Conservation (phyloP, 2,888 invertebrate species). For the Sarcophaga rosellei region DNA sequence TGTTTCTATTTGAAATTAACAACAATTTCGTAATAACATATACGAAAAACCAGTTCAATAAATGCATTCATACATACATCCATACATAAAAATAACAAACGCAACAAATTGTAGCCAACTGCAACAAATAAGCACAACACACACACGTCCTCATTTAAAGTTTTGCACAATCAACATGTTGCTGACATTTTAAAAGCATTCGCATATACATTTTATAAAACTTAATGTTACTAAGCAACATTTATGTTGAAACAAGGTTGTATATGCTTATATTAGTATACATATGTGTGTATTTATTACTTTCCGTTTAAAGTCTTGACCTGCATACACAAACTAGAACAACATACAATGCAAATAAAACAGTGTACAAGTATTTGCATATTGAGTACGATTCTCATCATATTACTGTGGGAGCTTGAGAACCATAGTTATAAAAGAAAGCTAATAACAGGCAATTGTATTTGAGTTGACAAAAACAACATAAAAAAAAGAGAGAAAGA, state of each 20-base stretch:
- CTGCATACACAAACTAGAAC: constrained; percentile 69
- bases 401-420: constrained; percentile 16
- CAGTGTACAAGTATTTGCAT: not conserved
- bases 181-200: constrained; percentile 56
- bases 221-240: constrained; percentile 63
- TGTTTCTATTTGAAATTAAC: constrained; percentile 7
- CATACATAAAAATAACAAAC: constrained; percentile 19
- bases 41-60: constrained; percentile 65
- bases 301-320: constrained; percentile 69
- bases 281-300: constrained; percentile 26
- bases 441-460: not conserved
- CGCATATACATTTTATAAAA: constrained; percentile 6
- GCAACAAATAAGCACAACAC: not conserved
- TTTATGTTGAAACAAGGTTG: constrained; percentile 68
- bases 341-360: constrained; percentile 38
- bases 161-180: constrained; percentile 59
- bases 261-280: not conserved
- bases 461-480: not conserved
- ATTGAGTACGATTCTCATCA: not conserved
- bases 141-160: not conserved
- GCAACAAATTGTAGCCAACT: constrained; percentile 12
- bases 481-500: not conserved
- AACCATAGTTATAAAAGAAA: no score
- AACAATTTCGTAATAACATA: constrained; percentile 59
- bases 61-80: not conserved